Percentiles rank a stretch among this genome's conserved stretches.
Evolutionary conservation across 2,113 vertebrate genomes (phyloP).

Genomic region (Boulengeromyrus knoepffleri): DNA sequence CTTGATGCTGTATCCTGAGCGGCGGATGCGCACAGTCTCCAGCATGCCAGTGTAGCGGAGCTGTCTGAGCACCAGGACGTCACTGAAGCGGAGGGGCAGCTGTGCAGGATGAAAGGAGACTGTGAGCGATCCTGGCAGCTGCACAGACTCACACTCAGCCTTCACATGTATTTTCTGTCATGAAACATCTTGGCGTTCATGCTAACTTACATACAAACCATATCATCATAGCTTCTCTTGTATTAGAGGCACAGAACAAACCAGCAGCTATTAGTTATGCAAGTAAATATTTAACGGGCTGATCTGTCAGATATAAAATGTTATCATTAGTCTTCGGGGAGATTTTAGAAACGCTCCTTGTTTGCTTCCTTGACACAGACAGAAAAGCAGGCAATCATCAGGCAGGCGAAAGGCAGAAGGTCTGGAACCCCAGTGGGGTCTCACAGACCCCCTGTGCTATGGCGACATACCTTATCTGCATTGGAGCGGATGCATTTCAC

Average conservation of each 20-base stretch:
- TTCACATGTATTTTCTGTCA: not conserved
- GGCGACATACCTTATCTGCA: slow-evolving; percentile 80
- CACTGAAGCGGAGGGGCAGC: slow-evolving; percentile 85
- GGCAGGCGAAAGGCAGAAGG: not conserved
- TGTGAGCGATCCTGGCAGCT: not conserved
- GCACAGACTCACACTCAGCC: not conserved
- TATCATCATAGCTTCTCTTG: not conserved
- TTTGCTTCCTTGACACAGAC: not conserved
- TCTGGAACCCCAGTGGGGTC: not conserved
- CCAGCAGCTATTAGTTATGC: not conserved
- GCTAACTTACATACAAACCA: not conserved
- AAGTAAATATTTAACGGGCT: not conserved
- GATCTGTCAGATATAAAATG: not conserved
- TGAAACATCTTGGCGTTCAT: not conserved
- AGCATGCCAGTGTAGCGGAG: slow-evolving; percentile 96
- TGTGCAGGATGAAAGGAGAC: slow-evolving; percentile 44
- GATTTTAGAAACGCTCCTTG: not conserved
- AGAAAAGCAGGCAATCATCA: not conserved
- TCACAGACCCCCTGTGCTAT: not conserved
- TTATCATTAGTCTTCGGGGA: not conserved
- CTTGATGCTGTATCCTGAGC: slow-evolving; percentile 93
- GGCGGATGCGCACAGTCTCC: slow-evolving; percentile 92
- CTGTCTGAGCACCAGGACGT: slow-evolving; percentile 86
- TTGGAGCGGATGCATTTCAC: slow-evolving; percentile 98
- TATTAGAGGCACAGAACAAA: not conserved